Evolutionary conservation across 2,113 vertebrate genomes (phyloP), one percentile per base, ranked within the genome.

Genomic region (Notiomystis cincta): DNA sequence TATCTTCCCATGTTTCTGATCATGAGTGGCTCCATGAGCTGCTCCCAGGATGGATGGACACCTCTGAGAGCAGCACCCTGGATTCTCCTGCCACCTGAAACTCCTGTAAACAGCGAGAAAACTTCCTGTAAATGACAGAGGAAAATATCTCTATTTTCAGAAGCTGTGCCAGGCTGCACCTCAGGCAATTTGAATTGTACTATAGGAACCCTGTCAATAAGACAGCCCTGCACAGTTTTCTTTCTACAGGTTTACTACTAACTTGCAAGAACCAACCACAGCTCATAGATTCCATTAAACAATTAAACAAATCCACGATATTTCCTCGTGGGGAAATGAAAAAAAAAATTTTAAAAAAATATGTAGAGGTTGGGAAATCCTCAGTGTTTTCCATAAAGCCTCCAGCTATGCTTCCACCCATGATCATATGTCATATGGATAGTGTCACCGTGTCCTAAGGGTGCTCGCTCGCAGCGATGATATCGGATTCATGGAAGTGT

Each of bases 391-490:
- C 96, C 92, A 87, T 23, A 92, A 81, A 92, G 93, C 92, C 93
- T 96, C 86, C 80, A 92, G 95, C 96, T 94, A 83, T 37, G 80
- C 80, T 86, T 94, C 95, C 93, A 86, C 79, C 90, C 90, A 13
- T 89, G 95, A 75, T 96, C 92, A 60, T 97, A 87, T 96, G 96
- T 97, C 96, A 97, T 96, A 82, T 75, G 95, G 96, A 93, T 95
- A 93, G 96, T 96, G 93, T 96, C 96, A 94, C 37, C 28, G 92
- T 30, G 56, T 96, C 95, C 96, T 97, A 95, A 93, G 95, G 95
- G 96, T 97, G 96, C 96, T 90, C 66, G 92, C 92, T 96, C 6
- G 30, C 93, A 89, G 95, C 69, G 80, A 95, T 93, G 93, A 87
- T 90, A 94, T 96, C 31, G 53, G 89, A 96, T 96, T 93, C 93